These are phyloP conservation scores for Hemibagrus guttatus DNA, from an alignment of 2,797 vertebrate species.

Conservation along the genomic window DNA sequence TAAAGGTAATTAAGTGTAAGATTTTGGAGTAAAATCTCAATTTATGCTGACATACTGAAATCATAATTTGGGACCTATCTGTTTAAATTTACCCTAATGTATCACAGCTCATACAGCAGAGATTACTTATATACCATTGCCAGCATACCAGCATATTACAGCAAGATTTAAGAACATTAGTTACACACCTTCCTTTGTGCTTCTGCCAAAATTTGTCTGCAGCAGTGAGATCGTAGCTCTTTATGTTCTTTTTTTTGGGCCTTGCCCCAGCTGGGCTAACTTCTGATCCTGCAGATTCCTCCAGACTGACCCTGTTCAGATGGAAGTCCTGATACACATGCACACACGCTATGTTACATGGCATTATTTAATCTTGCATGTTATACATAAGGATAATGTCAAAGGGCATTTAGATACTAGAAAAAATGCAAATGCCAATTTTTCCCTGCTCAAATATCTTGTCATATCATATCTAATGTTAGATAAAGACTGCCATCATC, in stretches of 20 bases:
- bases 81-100: neutral
- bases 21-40: neutral
- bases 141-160: neutral
- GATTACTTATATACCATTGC: neutral
- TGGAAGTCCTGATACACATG: constrained; percentile 86
- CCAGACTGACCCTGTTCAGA: constrained; percentile 90
- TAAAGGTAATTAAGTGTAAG: neutral
- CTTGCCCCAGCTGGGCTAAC: constrained; percentile 88
- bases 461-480: neutral
- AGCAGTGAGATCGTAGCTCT: constrained; percentile 90
- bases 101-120: neutral
- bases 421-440: neutral
- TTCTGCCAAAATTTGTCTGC: constrained; percentile 97
- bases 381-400: neutral
- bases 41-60: neutral
- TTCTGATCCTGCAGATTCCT: constrained; percentile 84
- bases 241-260: constrained; percentile 95
- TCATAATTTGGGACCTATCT: neutral
- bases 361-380: neutral
- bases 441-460: neutral
- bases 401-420: neutral
- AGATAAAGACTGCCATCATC: neutral
- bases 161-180: neutral
- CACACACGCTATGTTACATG: constrained; percentile 1
- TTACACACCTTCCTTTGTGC: constrained; percentile 93